Conservation (phyloP, 2,888 invertebrate genomes). For the Cataglyphis livida region DNA sequence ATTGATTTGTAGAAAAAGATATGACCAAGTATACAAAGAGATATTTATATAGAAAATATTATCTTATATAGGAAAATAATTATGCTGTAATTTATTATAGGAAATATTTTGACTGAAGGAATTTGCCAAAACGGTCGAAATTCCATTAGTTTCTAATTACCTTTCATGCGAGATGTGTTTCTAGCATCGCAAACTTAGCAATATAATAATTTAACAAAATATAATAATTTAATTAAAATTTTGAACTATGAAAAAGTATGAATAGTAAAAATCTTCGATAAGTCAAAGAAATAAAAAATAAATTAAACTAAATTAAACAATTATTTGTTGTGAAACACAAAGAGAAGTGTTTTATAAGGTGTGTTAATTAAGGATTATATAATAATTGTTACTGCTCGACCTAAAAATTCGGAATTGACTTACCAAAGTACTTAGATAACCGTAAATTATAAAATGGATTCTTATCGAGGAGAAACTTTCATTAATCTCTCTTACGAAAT, state of each 20-base stretch:
- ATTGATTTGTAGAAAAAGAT: not conserved
- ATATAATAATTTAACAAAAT: not conserved
- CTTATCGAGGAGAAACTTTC: not conserved
- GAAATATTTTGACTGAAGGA: constrained; percentile 61
- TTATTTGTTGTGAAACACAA: not conserved
- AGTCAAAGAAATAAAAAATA: not conserved
- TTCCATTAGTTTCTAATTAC: constrained; percentile 79
- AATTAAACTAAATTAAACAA: not conserved
- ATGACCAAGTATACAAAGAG: constrained; percentile 18
- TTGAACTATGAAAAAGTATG: not conserved
- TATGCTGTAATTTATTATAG: constrained; percentile 73
- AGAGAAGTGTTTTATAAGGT: not conserved
- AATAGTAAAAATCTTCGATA: not conserved
- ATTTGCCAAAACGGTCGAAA: constrained; percentile 77
- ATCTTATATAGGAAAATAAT: constrained; percentile 76
- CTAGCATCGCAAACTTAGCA: not conserved
- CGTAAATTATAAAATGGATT: not conserved
- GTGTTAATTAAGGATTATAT: not conserved
- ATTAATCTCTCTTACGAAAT: constrained; percentile 41
- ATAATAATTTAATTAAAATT: not conserved
- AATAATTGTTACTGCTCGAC: not conserved
- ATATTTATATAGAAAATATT: constrained; percentile 15
- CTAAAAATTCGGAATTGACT: not conserved
- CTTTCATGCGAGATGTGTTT: constrained; percentile 2
- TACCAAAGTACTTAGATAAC: not conserved